A percentile compares a stretch with the other conserved stretches of the same genome.
These are phyloP conservation scores for Tachuris rubrigastra DNA, from an alignment of 2,113 vertebrate genomes.

Conservation along the genomic window DNA sequence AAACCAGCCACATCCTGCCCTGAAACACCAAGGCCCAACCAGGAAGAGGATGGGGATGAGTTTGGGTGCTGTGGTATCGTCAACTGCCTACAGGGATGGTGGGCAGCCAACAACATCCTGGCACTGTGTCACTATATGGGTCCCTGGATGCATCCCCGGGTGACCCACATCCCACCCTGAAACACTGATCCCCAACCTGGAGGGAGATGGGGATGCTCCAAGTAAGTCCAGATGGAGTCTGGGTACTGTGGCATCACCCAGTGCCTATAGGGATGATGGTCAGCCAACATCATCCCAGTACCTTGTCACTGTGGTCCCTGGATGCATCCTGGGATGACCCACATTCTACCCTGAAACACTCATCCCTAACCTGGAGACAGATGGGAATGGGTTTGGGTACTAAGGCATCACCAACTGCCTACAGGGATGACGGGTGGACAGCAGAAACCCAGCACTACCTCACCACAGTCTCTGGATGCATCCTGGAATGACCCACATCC, in stretches of 20 bases:
- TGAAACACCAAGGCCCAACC: fast-evolving
- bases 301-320: neutral
- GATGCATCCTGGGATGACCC: neutral
- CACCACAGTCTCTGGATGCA: neutral
- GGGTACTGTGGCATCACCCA: neutral
- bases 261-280: neutral
- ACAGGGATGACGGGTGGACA: neutral
- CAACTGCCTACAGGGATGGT: neutral
- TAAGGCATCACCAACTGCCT: neutral
- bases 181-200: neutral
- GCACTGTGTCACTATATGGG: neutral
- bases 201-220: neutral
- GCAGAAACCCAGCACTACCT: neutral
- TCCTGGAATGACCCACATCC: neutral
- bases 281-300: neutral
- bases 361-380: neutral
- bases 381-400: neutral
- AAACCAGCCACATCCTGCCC: neutral
- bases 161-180: neutral
- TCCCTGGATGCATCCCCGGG: neutral
- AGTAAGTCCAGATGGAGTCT: neutral
- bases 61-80: neutral
- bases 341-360: neutral
- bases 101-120: neutral
- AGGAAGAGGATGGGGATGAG: neutral